phyloP scores from a whole-genome alignment of 1,140 invertebrate species.

The Magallana angulata region DNA sequence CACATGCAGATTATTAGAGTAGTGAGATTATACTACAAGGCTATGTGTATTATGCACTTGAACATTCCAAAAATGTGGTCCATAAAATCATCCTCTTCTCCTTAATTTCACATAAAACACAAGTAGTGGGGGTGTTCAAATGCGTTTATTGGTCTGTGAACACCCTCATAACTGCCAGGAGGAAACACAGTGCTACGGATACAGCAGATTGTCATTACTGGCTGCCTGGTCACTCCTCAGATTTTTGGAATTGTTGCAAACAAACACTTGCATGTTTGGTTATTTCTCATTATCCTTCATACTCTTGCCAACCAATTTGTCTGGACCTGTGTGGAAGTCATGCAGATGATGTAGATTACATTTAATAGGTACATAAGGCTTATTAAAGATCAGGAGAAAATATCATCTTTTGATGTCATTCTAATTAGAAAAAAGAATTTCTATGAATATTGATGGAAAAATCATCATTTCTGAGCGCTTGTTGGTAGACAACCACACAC shows the following conservation, averaged over 20 bases:
- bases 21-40: conserved; percentile 9
- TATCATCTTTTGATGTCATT: background rate
- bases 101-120: conserved; percentile 21
- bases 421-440: background rate
- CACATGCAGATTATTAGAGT: background rate
- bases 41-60: conserved; percentile 11
- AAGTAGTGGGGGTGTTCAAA: background rate
- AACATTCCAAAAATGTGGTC: background rate
- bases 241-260: background rate
- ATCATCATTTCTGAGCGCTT: conserved; percentile 18
- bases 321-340: background rate
- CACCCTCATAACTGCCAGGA: conserved; percentile 7
- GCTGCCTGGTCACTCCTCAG: background rate
- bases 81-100: conserved; percentile 3
- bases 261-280: too few relatives aligned
- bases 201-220: background rate
- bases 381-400: background rate
- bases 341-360: background rate
- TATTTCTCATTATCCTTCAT: background rate
- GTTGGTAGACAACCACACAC: conserved; percentile 9
- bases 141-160: conserved; percentile 11
- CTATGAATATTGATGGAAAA: background rate
- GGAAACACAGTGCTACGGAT: background rate
- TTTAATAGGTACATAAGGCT: background rate
- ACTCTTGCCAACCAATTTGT: background rate